Conservation (phyloP, 2,797 vertebrate genomes). For the Tangara arthus region DNA sequence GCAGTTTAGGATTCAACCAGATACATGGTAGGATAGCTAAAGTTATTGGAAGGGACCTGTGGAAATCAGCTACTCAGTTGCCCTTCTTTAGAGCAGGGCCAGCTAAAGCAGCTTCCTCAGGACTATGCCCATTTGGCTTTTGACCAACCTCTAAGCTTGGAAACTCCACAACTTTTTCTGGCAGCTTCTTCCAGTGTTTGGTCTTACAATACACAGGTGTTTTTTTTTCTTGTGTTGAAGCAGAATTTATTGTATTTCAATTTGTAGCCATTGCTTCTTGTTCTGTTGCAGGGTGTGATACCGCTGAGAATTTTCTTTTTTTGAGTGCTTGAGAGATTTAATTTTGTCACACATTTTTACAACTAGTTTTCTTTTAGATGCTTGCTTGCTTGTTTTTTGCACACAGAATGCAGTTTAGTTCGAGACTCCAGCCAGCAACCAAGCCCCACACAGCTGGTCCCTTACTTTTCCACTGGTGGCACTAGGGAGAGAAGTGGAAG, state of each 20-base stretch:
- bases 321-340: background rate
- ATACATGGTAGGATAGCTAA: background rate
- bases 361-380: background rate
- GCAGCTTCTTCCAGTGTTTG: background rate
- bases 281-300: background rate
- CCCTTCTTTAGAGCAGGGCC: background rate
- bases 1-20: background rate
- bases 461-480: too few relatives aligned
- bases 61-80: background rate
- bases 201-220: background rate
- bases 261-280: background rate
- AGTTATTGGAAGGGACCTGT: background rate
- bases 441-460: background rate
- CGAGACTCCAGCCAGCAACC: background rate
- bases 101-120: background rate
- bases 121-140: background rate
- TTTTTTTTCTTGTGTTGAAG: background rate
- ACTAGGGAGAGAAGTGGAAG: background rate
- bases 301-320: background rate
- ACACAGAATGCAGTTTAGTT: background rate
- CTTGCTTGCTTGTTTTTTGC: background rate
- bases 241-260: background rate
- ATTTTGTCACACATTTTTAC: background rate
- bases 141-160: background rate
- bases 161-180: background rate